Evolutionary conservation across 1,140 invertebrate species (phyloP).

Genomic region (Micrasema minimum): DNA sequence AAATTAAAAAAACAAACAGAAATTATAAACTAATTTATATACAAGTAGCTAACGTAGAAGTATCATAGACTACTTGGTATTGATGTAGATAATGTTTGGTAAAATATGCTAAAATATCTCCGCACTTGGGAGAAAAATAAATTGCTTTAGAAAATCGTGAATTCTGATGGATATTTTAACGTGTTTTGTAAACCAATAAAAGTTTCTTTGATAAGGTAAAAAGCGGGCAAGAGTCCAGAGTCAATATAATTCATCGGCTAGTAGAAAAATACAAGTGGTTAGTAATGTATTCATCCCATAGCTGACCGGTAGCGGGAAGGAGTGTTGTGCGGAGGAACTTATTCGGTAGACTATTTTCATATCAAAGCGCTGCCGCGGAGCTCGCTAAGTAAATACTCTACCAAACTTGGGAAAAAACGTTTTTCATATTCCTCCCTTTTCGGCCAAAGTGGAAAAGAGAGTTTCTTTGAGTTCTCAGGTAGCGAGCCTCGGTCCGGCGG

Average conservation of each 20-base stretch:
- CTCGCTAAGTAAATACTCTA: conserved; percentile 51
- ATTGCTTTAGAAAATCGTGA: too few species aligned
- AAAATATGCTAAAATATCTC: too few species aligned
- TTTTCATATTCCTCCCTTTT: conserved; percentile 47
- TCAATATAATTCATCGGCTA: conserved; percentile 17
- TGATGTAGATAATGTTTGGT: too few species aligned
- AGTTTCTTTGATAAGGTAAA: too few species aligned
- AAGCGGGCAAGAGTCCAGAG: background rate
- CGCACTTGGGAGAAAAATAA: too few species aligned
- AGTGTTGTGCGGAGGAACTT: conserved; percentile 1
- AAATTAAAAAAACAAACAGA: too few species aligned
- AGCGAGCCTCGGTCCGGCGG: conserved; percentile 16
- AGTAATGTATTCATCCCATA: conserved; percentile 32
- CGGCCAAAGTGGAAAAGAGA: conserved; percentile 41
- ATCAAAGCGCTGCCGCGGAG: conserved; percentile 47
- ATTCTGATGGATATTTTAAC: too few species aligned
- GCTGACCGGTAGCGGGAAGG: conserved; percentile 29
- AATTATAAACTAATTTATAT: too few species aligned
- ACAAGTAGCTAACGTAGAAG: too few species aligned
- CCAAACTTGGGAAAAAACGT: conserved; percentile 47
- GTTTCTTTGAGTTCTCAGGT: conserved; percentile 44
- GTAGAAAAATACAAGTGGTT: conserved; percentile 32
- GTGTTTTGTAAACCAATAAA: too few species aligned
- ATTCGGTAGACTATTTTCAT: conserved; percentile 45
- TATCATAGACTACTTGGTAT: too few species aligned